Conservation (phyloP, 2,888 invertebrate genomes). For the Zhengitettix transpicula region DNA sequence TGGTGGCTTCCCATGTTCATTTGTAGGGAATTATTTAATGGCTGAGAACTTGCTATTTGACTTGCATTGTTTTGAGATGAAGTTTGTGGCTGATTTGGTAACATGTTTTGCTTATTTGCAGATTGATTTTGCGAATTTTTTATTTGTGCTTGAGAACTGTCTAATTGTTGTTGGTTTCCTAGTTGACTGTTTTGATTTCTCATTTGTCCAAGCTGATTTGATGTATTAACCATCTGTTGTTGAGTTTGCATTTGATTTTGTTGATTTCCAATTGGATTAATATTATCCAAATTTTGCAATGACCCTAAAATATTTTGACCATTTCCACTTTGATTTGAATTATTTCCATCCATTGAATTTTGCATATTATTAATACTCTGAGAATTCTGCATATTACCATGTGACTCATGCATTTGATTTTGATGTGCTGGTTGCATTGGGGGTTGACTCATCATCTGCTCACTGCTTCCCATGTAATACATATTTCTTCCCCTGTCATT, state of each 20-base stretch:
- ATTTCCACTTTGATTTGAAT: too few relatives aligned
- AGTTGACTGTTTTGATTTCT: not conserved
- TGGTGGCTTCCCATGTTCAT: too few relatives aligned
- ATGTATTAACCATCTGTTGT: not conserved
- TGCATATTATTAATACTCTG: not conserved
- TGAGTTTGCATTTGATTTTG: not conserved
- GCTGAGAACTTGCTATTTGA: too few relatives aligned
- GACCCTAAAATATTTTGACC: not conserved
- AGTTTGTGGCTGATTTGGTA: too few relatives aligned
- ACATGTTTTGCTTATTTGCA: not conserved
- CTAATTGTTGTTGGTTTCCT: too few relatives aligned
- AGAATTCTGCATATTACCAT: not conserved
- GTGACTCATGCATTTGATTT: not conserved
- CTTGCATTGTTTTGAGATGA: too few relatives aligned
- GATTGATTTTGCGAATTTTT: not conserved
- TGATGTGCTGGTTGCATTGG: not conserved
- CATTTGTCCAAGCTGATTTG: not conserved
- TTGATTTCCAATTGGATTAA: not conserved
- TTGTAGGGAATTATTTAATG: too few relatives aligned
- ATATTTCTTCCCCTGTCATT: not conserved
- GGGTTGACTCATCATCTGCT: not conserved
- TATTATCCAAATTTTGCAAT: not conserved
- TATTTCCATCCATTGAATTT: not conserved
- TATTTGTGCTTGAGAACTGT: not conserved
- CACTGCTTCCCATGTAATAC: constrained; percentile 2